phyloP scores from a whole-genome alignment of 1,140 invertebrate species.

The Alviniconcha marisindica region DNA sequence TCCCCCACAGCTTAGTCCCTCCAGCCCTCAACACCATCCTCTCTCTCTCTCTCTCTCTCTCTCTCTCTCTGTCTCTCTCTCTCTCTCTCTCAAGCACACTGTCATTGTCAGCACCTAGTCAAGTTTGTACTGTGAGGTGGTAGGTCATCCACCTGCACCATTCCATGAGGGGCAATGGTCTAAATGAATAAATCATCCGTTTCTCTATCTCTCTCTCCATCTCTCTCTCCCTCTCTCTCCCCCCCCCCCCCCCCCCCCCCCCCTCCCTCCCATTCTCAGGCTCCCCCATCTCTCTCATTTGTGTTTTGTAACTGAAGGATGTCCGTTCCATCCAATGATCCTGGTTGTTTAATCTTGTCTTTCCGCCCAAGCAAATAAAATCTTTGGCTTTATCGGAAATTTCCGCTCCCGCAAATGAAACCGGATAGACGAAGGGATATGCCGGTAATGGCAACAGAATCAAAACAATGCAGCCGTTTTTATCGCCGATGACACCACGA shows the following conservation, averaged over 20 bases:
- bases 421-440: background rate
- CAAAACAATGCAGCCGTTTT: background rate
- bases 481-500: background rate
- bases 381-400: background rate
- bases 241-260: too few relatives aligned
- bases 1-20: too few relatives aligned
- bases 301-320: background rate
- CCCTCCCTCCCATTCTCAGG: too few relatives aligned
- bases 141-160: background rate
- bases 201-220: too few relatives aligned
- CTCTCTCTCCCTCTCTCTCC: too few relatives aligned
- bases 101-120: background rate
- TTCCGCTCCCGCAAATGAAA: background rate
- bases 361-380: background rate
- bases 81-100: background rate
- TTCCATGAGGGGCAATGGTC: too few relatives aligned
- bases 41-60: slow-evolving; percentile 9
- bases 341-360: background rate
- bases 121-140: background rate
- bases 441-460: background rate
- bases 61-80: slow-evolving; percentile 12
- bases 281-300: too few relatives aligned
- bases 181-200: too few relatives aligned
- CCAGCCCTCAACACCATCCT: too few relatives aligned
- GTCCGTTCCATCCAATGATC: background rate